phyloP scores from a whole-genome alignment of 2,888 invertebrate species.

The Zootermopsis nevadensis region DNA sequence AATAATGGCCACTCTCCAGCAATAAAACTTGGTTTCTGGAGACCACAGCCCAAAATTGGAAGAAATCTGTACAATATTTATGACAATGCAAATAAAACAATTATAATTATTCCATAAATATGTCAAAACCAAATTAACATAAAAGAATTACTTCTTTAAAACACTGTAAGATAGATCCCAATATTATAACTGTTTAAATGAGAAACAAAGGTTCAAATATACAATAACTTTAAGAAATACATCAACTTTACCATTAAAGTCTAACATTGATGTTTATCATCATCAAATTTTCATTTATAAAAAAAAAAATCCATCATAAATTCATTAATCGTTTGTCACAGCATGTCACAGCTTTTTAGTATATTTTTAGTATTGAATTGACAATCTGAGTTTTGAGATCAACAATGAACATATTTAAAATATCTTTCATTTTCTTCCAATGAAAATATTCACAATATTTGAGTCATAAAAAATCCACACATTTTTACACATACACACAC shows the following conservation, averaged over 20 bases:
- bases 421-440: neutral
- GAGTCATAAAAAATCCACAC: conserved; percentile 24
- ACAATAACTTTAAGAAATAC: neutral
- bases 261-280: neutral
- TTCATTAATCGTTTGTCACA: conserved; percentile 27
- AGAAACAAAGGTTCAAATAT: neutral
- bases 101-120: neutral
- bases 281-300: conserved; percentile 23
- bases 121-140: neutral
- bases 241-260: neutral
- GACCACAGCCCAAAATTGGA: neutral
- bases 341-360: conserved; percentile 32
- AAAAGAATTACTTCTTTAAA: neutral
- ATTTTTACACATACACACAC: neutral
- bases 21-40: no score
- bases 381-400: conserved; percentile 44
- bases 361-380: conserved; percentile 30
- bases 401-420: conserved; percentile 42
- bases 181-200: neutral
- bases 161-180: neutral
- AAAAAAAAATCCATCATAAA: neutral
- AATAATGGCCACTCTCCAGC: no score
- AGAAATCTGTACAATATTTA: conserved; percentile 5
- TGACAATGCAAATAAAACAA: neutral
- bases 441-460: conserved; percentile 6